Percentiles rank a stretch among this genome's conserved stretches.
These are phyloP conservation scores for Colossoma macropomum DNA, from an alignment of 2,113 vertebrate species.

Conservation along the genomic window DNA sequence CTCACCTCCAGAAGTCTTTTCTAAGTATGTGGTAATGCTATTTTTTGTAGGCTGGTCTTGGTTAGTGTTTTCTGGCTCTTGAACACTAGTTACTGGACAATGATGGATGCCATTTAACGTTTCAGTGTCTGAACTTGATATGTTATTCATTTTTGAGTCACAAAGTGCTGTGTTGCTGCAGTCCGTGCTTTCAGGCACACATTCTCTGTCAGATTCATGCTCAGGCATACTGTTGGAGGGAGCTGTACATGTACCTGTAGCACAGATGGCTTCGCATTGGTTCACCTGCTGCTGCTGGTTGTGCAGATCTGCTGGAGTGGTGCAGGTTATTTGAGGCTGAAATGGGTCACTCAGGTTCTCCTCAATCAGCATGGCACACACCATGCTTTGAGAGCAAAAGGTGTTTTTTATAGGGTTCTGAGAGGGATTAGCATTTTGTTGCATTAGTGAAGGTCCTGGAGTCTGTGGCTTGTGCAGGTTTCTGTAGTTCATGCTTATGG, in stretches of 20 bases:
- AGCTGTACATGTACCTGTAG: slow-evolving; percentile 50
- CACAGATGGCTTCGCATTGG: background rate
- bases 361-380: slow-evolving; percentile 59
- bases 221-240: slow-evolving; percentile 13
- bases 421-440: slow-evolving; percentile 44
- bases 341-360: slow-evolving; percentile 58
- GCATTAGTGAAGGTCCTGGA: slow-evolving; percentile 32
- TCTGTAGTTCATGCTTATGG: slow-evolving; percentile 70
- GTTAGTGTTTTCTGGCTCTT: background rate
- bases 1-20: background rate
- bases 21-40: background rate
- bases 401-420: slow-evolving; percentile 44
- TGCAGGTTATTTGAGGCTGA: slow-evolving; percentile 32
- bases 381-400: slow-evolving; percentile 59
- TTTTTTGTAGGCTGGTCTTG: background rate
- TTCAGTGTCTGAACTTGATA: slow-evolving; percentile 4
- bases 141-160: slow-evolving; percentile 9
- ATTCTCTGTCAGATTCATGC: slow-evolving; percentile 47
- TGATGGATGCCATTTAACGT: background rate
- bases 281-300: slow-evolving; percentile 13
- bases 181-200: slow-evolving; percentile 30
- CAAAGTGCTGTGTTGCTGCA: slow-evolving; percentile 27
- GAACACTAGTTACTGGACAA: background rate
- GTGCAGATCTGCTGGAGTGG: background rate
- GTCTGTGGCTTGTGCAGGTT: slow-evolving; percentile 68